Evolutionary conservation across 2,797 vertebrate genomes (phyloP).

Genomic region (Eidolon dupreanum): DNA sequence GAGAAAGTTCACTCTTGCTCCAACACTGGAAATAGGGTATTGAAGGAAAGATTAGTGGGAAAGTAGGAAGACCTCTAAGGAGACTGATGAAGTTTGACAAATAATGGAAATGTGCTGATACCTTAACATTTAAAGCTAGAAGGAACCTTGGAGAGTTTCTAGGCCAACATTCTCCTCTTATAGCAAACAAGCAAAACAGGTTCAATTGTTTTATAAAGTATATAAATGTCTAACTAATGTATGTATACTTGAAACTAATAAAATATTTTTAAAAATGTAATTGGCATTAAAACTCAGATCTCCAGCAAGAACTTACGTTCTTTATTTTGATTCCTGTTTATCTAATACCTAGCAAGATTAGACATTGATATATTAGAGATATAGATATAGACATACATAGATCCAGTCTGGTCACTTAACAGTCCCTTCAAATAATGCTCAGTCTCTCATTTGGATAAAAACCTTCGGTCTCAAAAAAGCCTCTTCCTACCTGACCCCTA

Average conservation of each 20-base stretch:
- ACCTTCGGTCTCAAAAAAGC: not conserved
- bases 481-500: not conserved
- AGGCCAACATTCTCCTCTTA: not conserved
- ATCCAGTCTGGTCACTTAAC: not conserved
- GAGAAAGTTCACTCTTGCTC: not conserved
- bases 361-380: not conserved
- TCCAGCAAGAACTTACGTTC: not conserved
- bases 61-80: not conserved
- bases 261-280: not conserved
- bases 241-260: too few relatives aligned
- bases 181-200: not conserved
- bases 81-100: not conserved
- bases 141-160: not conserved
- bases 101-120: not conserved
- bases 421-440: not conserved
- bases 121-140: not conserved
- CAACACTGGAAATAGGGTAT: not conserved
- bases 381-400: not conserved
- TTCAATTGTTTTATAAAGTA: not conserved
- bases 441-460: not conserved
- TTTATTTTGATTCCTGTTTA: not conserved
- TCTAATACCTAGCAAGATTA: not conserved
- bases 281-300: not conserved
- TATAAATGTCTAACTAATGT: too few relatives aligned
- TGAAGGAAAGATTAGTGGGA: not conserved